A percentile compares a stretch with the other conserved stretches of the same genome.
Evolutionary conservation across 2,113 vertebrate genomes (phyloP).

Genomic region (Plecotus auritus): DNA sequence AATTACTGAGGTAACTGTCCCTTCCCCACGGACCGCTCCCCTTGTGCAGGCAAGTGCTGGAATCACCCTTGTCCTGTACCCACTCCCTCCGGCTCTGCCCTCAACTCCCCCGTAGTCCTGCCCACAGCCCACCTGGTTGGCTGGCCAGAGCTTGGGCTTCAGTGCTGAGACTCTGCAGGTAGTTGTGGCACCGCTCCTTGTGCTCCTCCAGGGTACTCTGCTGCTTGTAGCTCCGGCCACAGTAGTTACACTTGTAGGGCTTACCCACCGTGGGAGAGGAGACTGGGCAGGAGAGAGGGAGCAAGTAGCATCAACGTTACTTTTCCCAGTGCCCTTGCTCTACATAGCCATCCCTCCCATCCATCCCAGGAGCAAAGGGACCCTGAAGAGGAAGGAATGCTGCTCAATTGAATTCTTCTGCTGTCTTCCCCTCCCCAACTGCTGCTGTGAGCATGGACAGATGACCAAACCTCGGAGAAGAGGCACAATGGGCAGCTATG

Average conservation of each 20-base stretch:
- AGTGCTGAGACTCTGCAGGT: conserved; percentile 90
- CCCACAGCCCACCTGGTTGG: conserved; percentile 74
- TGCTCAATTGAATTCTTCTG: not conserved
- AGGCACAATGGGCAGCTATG: not conserved
- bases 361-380: not conserved
- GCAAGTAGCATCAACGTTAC: not conserved
- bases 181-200: conserved; percentile 92
- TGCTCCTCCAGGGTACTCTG: conserved; percentile 95
- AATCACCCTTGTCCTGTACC: not conserved
- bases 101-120: not conserved
- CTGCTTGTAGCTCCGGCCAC: conserved; percentile 96
- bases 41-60: not conserved
- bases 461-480: not conserved
- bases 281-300: conserved; percentile 78
- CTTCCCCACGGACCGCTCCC: not conserved
- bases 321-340: not conserved
- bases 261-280: conserved; percentile 94
- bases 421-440: not conserved
- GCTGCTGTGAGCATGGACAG: not conserved
- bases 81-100: not conserved
- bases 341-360: not conserved
- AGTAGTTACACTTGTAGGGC: conserved; percentile 96
- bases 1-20: not conserved
- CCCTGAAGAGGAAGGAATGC: not conserved
- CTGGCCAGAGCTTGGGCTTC: conserved; percentile 82